Conservation (phyloP, 2,797 vertebrate species). For the Neopelma chrysocephalum region DNA sequence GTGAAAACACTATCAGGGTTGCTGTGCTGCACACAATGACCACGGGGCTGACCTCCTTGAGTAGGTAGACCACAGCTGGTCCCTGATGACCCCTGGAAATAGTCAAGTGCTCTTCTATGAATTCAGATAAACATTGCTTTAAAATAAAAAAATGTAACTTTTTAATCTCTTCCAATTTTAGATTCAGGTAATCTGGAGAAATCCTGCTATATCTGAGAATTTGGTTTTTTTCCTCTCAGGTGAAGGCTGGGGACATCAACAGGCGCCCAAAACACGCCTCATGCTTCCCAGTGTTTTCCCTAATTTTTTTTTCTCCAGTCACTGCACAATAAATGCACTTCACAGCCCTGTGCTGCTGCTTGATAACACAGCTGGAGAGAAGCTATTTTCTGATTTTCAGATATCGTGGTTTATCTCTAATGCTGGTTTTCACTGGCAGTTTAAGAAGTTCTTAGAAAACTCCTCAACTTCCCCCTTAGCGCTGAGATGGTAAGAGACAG, state of each 20-base stretch:
- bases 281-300: not conserved
- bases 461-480: not conserved
- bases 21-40: not conserved
- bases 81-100: not conserved
- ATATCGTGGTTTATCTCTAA: slow-evolving; percentile 29
- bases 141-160: not conserved
- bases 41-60: accelerated
- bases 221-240: not conserved
- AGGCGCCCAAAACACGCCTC: not conserved
- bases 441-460: slow-evolving; percentile 60
- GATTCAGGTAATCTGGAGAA: not conserved
- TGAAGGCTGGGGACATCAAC: not conserved
- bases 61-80: accelerated
- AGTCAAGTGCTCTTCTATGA: not conserved
- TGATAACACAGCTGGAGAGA: slow-evolving; percentile 40
- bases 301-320: not conserved
- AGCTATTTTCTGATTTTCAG: slow-evolving; percentile 60
- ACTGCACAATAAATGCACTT: not conserved
- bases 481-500: not conserved
- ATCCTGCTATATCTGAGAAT: not conserved
- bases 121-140: not conserved
- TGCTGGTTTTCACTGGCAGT: slow-evolving; percentile 34
- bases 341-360: not conserved
- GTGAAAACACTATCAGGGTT: not conserved
- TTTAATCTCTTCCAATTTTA: not conserved